Conservation (phyloP, 2,888 invertebrate genomes). For the Charanyca ferruginea region DNA sequence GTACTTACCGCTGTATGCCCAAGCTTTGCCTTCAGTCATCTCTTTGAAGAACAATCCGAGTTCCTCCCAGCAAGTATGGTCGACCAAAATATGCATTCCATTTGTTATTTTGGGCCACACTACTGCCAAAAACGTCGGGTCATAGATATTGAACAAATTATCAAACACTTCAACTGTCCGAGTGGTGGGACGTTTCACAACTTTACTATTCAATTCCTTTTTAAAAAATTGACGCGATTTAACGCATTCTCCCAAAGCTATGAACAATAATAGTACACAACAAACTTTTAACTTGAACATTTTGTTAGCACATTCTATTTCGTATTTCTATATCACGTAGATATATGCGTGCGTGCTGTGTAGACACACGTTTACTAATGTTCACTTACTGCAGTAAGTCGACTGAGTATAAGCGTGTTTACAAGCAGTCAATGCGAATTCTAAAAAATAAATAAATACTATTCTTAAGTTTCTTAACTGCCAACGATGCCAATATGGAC, state of each 20-base stretch:
- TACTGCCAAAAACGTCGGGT: slow-evolving; percentile 83
- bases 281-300: slow-evolving; percentile 67
- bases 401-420: slow-evolving; percentile 51
- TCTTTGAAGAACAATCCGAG: slow-evolving; percentile 84
- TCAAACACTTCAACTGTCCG: slow-evolving; percentile 79
- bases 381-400: slow-evolving; percentile 36
- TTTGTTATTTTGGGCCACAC: slow-evolving; percentile 87
- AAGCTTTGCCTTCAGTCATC: slow-evolving; percentile 83
- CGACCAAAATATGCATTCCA: slow-evolving; percentile 82
- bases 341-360: slow-evolving; percentile 55
- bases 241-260: slow-evolving; percentile 63
- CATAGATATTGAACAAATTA: slow-evolving; percentile 84
- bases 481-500: neutral
- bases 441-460: slow-evolving; percentile 10
- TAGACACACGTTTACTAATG: slow-evolving; percentile 58
- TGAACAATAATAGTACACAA: slow-evolving; percentile 61
- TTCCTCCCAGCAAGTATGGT: slow-evolving; percentile 84
- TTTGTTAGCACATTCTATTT: slow-evolving; percentile 63
- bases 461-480: neutral
- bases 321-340: slow-evolving; percentile 44
- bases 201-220: slow-evolving; percentile 70
- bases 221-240: slow-evolving; percentile 69
- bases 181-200: slow-evolving; percentile 63
- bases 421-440: slow-evolving; percentile 46
- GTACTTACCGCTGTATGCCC: slow-evolving; percentile 89